Evolutionary conservation across 2,113 vertebrate genomes (phyloP).

Genomic region (Hippocampus mohnikei): DNA sequence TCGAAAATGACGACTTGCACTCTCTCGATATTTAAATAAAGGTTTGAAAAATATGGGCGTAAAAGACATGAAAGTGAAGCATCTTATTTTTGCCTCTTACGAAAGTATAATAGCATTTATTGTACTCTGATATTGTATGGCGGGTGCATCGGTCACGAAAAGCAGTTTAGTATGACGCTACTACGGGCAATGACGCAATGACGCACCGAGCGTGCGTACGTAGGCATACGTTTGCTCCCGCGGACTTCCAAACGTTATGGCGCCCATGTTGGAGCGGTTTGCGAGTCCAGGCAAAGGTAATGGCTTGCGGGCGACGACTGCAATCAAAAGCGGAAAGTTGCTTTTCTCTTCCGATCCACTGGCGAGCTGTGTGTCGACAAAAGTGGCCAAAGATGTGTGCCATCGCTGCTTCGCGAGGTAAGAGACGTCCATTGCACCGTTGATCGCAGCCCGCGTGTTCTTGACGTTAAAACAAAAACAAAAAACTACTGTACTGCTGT

Average conservation of each 20-base stretch:
- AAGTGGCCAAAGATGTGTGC: constrained; percentile 70
- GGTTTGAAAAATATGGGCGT: too few relatives aligned
- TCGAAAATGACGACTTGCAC: too few relatives aligned
- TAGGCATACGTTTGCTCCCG: not conserved
- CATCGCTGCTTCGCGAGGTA: constrained; percentile 86
- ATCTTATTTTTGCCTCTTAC: too few relatives aligned
- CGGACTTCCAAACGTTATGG: constrained; percentile 1
- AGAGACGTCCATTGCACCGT: constrained; percentile 6
- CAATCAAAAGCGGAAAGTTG: constrained; percentile 68
- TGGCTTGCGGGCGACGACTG: constrained; percentile 70
- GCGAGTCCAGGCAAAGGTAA: constrained; percentile 74
- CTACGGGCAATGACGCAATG: not conserved
- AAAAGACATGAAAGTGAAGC: too few relatives aligned
- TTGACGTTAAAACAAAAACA: not conserved
- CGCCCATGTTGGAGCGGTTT: constrained; percentile 75
- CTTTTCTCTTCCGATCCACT: constrained; percentile 74
- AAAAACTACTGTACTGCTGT: not conserved
- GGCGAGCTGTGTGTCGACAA: constrained; percentile 73
- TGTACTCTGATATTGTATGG: too few relatives aligned
- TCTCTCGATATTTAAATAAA: too few relatives aligned
- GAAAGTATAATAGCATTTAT: too few relatives aligned
- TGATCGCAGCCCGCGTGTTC: not conserved
- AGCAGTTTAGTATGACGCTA: too few relatives aligned
- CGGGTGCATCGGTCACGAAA: too few relatives aligned
- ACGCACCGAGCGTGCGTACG: not conserved